Conservation (phyloP, 2,797 vertebrate genomes). For the Petrocephalus sullivani region DNA sequence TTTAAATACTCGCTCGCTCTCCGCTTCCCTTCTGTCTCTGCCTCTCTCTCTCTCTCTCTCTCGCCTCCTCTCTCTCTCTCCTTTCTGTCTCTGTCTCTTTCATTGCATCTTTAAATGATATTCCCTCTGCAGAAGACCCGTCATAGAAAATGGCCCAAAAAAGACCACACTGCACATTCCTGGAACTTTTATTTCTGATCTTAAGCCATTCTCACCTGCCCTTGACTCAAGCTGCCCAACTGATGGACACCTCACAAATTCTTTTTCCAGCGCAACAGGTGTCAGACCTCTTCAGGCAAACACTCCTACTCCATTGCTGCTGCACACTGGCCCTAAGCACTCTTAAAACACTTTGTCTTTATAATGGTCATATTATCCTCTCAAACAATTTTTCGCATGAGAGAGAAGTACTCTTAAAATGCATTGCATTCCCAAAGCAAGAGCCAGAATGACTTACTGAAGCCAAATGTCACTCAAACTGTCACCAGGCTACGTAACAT, state of each 20-base stretch:
- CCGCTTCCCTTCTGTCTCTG: background rate
- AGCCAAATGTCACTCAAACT: background rate
- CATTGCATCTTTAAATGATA: background rate
- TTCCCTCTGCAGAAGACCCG: background rate
- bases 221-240: background rate
- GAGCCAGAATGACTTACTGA: background rate
- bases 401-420: background rate
- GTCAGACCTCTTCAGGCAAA: background rate
- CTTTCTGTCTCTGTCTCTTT: background rate
- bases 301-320: background rate
- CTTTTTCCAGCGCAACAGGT: background rate
- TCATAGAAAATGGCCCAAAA: background rate
- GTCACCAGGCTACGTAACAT: background rate
- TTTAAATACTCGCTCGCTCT: constrained; percentile 17
- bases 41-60: background rate
- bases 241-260: background rate
- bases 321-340: background rate
- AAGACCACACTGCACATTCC: background rate
- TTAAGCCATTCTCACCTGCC: background rate
- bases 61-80: background rate
- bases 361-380: background rate
- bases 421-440: background rate
- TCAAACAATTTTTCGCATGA: background rate
- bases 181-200: background rate
- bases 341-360: background rate